phyloP scores from a whole-genome alignment of 2,113 vertebrate genomes.

The Prochilodus magdalenae region DNA sequence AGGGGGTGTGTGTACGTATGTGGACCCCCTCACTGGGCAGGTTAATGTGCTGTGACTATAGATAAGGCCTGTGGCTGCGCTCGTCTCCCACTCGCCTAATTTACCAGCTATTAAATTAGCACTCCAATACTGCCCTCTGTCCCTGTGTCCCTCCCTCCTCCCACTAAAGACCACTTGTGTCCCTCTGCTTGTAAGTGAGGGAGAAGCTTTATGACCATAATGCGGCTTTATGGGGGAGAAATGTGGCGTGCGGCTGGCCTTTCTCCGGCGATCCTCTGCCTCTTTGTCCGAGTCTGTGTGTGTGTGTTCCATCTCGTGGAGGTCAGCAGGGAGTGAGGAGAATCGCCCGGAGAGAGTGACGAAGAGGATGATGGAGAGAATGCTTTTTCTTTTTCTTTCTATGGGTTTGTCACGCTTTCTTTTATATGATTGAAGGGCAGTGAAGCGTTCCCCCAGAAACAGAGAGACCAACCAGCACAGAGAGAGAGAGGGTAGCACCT shows the following conservation, averaged over 20 bases:
- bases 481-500: slow-evolving; percentile 69
- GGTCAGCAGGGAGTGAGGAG: slow-evolving; percentile 58
- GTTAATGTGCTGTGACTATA: slow-evolving; percentile 65
- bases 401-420: slow-evolving; percentile 28
- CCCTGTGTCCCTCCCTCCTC: not conserved
- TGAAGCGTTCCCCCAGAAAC: slow-evolving; percentile 73
- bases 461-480: slow-evolving; percentile 72
- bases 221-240: slow-evolving; percentile 56
- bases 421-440: slow-evolving; percentile 77
- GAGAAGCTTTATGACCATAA: slow-evolving; percentile 52
- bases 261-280: slow-evolving; percentile 1
- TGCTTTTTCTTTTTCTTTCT: slow-evolving; percentile 45
- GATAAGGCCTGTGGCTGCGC: slow-evolving; percentile 60
- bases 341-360: slow-evolving; percentile 68
- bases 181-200: slow-evolving; percentile 54
- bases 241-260: slow-evolving; percentile 24
- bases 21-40: slow-evolving; percentile 4
- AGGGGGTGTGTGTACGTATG: too few relatives aligned
- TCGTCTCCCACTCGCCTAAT: slow-evolving; percentile 53
- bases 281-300: slow-evolving; percentile 50
- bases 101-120: slow-evolving; percentile 69
- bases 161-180: slow-evolving; percentile 39
- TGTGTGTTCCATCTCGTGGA: slow-evolving; percentile 56
- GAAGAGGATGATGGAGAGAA: too few relatives aligned
- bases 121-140: slow-evolving; percentile 56